These are phyloP conservation scores for Drosophila sproati DNA, from an alignment of 1,140 invertebrate species.

Conservation along the genomic window DNA sequence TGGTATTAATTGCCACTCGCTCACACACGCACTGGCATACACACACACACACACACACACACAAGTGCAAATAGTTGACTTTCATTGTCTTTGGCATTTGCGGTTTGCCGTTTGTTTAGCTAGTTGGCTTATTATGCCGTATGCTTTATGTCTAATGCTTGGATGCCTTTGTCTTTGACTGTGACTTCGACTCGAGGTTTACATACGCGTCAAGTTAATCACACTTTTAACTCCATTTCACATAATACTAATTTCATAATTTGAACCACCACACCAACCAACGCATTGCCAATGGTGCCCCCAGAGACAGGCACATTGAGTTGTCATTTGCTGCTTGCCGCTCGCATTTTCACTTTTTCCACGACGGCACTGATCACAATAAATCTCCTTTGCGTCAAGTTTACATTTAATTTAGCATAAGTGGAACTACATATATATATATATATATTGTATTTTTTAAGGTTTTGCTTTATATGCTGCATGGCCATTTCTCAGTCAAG, in stretches of 20 bases:
- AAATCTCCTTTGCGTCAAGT: conserved; percentile 34
- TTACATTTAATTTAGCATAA: conserved; percentile 52
- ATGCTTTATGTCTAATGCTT: conserved; percentile 38
- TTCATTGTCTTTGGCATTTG: conserved; percentile 69
- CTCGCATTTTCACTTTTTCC: conserved; percentile 68
- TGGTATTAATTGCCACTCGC: conserved; percentile 68
- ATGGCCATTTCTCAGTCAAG: conserved; percentile 7
- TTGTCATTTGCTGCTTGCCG: conserved; percentile 22
- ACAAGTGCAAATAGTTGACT: conserved; percentile 45
- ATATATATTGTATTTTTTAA: neutral
- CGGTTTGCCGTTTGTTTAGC: conserved; percentile 34
- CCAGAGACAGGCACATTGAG: conserved; percentile 21
- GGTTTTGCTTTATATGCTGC: neutral
- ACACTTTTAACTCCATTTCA: conserved; percentile 80
- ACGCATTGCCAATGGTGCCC: conserved; percentile 37
- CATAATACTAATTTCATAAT: conserved; percentile 81
- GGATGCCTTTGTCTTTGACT: conserved; percentile 26
- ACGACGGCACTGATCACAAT: conserved; percentile 41
- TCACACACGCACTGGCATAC: conserved; percentile 21
- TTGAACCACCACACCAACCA: conserved; percentile 53
- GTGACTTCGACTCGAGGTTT: conserved; percentile 25
- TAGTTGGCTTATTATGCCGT: conserved; percentile 61
- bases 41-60: neutral
- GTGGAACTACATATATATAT: conserved; percentile 9
- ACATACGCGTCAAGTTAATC: conserved; percentile 70